Base-by-base conservation (phyloP, 2,113 vertebrate species). In the Podarcis muralis region DNA sequence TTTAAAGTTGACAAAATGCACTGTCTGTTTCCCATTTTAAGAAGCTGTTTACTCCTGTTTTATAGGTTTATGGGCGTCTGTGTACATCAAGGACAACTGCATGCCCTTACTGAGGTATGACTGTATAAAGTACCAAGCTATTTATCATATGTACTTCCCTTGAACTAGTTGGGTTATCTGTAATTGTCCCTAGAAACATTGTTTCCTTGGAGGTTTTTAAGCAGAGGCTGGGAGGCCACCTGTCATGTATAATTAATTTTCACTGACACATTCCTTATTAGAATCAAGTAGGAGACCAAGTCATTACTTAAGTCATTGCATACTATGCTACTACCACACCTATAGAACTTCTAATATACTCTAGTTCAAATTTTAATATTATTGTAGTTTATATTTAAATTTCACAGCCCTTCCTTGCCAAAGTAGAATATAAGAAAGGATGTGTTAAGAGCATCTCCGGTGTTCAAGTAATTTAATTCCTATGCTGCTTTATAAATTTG, bases 11-110 rank as follows among this genome's bases (percentile, higher is more conserved):
- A 80, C 57, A 86, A 66, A 25, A 32, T 93, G 76, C 16, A 91
- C 12, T 84, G 90, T 77, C 22, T 25, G 23, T 93, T 83, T 48
- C 91, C 74, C 86, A 48, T 71, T 92, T 83, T 90, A 25, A 82
- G 86, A 81, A 59, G 11, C 86, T 89, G 90, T 89, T 88, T 93
- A 91, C 89, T 95, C 95, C 76, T 97, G 81, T 95, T 94, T 96
- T 97, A 27, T 95, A 99, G 99, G 97, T 99, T 99, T 96, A 99
- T 98, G 97, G 99, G 99, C 87, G 99, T 99, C 89, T 99, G 99
- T 95, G 98, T 99, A 93, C 99, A 99, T 92, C 98, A 99, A 96
- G 99, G 99, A 94, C 98, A 99, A 89, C 97, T 99, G 83, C 99
- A 99, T 83, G 99, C 99, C 89, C 97, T 99, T 95, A 99, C 98